Percentiles rank a stretch among this genome's conserved stretches.
Evolutionary conservation across 2,888 invertebrate species (phyloP).

Genomic region (Troides aeacus): DNA sequence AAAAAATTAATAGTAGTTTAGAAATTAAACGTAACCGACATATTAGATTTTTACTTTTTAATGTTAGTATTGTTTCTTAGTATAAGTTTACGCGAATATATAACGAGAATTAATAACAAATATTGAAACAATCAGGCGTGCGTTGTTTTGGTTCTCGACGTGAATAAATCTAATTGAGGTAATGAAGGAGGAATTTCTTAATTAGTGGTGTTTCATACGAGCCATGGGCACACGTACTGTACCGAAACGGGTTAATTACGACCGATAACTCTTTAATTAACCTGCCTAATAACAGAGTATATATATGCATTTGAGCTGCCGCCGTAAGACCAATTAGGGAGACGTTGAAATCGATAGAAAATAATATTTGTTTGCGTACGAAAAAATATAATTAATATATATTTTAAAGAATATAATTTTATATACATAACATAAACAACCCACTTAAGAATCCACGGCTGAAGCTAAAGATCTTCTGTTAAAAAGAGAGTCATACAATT

Average conservation of each 20-base stretch:
- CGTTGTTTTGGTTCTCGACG: conserved; percentile 43
- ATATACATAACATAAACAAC: too few species aligned
- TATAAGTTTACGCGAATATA: neutral
- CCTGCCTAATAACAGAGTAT: conserved; percentile 76
- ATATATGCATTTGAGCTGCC: conserved; percentile 64
- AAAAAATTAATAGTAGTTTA: too few species aligned
- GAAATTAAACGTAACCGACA: too few species aligned
- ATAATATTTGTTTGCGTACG: conserved; percentile 29
- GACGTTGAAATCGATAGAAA: conserved; percentile 52
- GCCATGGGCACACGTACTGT: conserved; percentile 68
- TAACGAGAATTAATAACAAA: conserved; percentile 9
- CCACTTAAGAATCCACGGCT: too few species aligned
- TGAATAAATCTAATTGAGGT: conserved; percentile 73
- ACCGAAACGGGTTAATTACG: conserved; percentile 76
- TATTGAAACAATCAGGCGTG: conserved; percentile 5
- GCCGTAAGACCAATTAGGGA: conserved; percentile 61
- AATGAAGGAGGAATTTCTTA: conserved; percentile 77
- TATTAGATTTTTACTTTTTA: too few species aligned
- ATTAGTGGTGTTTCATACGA: conserved; percentile 73
- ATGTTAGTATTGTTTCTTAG: neutral
- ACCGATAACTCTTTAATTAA: conserved; percentile 79
- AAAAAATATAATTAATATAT: too few species aligned
- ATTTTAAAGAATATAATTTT: too few species aligned
- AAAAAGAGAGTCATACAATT: too few species aligned
- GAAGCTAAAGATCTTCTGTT: too few species aligned